Evolutionary conservation across 2,113 vertebrate genomes (phyloP).

Genomic region (Anolis carolinensis): DNA sequence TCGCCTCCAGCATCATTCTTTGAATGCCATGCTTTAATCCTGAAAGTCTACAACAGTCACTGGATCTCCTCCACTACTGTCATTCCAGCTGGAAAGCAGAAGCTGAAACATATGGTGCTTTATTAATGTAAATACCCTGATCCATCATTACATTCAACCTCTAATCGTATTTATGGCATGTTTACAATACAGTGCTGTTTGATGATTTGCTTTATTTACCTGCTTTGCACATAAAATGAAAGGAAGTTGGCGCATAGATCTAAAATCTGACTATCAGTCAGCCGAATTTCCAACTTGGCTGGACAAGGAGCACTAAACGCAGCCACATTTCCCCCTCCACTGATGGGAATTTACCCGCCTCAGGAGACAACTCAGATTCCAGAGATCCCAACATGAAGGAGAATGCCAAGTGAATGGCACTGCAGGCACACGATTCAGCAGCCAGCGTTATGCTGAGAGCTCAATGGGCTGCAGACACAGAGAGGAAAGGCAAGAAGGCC

Average conservation of each 20-base stretch:
- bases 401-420: neutral
- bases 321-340: slow-evolving; percentile 1
- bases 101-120: too few species aligned
- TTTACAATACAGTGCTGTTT: too few species aligned
- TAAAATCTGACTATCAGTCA: slow-evolving; percentile 10
- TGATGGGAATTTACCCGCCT: neutral
- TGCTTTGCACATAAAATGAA: neutral
- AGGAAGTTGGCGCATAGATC: neutral
- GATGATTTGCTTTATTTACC: too few species aligned
- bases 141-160: too few species aligned
- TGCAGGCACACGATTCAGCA: neutral
- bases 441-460: neutral
- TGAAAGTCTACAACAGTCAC: too few species aligned
- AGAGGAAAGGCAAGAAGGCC: accelerated
- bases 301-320: neutral
- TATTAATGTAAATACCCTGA: too few species aligned
- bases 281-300: neutral
- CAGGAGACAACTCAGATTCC: neutral
- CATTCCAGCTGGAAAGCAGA: too few species aligned
- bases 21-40: too few species aligned
- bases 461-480: neutral
- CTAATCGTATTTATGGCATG: too few species aligned
- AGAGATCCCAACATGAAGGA: neutral
- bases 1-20: too few species aligned
- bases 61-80: too few species aligned